phyloP scores from a whole-genome alignment of 2,113 vertebrate species.

The Leucosticte australis region DNA sequence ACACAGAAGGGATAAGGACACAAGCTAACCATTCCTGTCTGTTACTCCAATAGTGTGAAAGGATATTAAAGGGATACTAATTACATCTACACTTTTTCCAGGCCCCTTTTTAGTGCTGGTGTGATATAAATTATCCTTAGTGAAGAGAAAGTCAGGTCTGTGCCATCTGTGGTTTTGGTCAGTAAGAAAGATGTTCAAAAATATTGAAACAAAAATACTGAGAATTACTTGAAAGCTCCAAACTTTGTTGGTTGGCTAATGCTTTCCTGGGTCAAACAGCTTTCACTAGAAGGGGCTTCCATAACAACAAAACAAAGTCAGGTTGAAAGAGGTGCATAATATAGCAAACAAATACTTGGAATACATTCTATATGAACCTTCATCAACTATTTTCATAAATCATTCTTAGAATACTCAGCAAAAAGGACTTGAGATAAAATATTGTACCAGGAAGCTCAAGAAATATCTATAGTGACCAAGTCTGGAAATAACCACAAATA shows the following conservation, averaged over 20 bases:
- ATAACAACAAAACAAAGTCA: neutral
- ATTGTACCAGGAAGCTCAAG: neutral
- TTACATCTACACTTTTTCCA: neutral
- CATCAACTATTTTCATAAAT: neutral
- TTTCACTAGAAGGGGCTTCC: neutral
- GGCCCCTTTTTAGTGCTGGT: neutral
- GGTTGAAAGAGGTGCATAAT: neutral
- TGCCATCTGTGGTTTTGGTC: neutral
- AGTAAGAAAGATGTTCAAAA: neutral
- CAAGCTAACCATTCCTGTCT: neutral
- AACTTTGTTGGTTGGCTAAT: neutral
- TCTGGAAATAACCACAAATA: neutral
- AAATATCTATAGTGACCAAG: neutral
- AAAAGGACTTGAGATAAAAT: neutral
- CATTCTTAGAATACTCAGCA: neutral
- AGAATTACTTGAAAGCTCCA: neutral
- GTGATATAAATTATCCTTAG: neutral
- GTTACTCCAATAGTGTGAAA: neutral
- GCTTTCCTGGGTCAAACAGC: neutral
- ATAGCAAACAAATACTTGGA: neutral
- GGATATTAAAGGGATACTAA: neutral
- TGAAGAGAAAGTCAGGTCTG: neutral
- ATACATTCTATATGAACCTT: neutral
- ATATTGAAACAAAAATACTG: neutral
- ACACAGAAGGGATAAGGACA: neutral